Evolutionary conservation across 2,113 vertebrate species (phyloP), one percentile per base, ranked within the genome.

Genomic region (Craseonycteris thonglongyai): DNA sequence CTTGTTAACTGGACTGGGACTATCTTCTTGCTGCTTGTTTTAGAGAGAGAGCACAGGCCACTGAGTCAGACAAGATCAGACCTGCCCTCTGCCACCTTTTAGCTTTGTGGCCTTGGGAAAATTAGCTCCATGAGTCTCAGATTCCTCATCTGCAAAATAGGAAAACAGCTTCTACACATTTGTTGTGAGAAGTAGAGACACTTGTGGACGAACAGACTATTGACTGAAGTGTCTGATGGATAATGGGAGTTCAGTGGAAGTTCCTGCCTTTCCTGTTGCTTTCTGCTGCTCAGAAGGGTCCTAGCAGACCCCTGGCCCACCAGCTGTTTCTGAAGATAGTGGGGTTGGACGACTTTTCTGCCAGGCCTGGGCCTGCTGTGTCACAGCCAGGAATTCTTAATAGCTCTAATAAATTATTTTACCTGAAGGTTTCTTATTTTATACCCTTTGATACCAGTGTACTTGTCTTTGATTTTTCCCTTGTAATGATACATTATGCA

Each of bases 271-370:
- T 11, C 4, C 40, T 58, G 18, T 47, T 24, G 3, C 65, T 21
- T 30, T 54, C 63, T 15, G 92, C 19, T 87, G 35, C 72, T 59
- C 66, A 19, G 74, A 65, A 78, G 38, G 8, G 35, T 35, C 90
- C 61, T 66, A 33, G n/a, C 33, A 82, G 79, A 35, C 49, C 4
- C 26, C 28, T 40, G 47, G n/a, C 5, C 74, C 18, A 0, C 38
- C 40, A 7, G 26, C 82, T 2, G 6, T 56, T 35, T 61, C n/a
- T 28, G 12, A 30, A 72, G 71, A 5, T 11, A 0, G 1, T 3
- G 5, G 30, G 21, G 9, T 24, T 5, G 28, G 2, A 24, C 4
- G 1, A 7, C 7, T 49, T 12, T 65, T 24, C 11, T 18, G 3
- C 15, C 28, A 21, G 49, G 65, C 35, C n/a, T 42, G 15, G 13